phyloP scores from a whole-genome alignment of 2,888 invertebrate genomes.

The Pollenia griseotomentosa region DNA sequence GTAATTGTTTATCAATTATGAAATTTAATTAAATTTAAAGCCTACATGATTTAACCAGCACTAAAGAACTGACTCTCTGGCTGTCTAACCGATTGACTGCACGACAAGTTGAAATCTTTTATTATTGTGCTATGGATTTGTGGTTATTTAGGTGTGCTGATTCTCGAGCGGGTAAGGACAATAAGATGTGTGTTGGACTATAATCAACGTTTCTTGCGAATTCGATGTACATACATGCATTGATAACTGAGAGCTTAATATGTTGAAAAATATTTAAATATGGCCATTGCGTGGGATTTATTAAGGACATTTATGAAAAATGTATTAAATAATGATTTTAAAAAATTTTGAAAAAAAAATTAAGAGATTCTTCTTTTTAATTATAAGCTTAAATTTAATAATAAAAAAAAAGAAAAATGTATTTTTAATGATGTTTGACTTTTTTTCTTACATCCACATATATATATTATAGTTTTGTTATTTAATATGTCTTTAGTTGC shows the following conservation, averaged over 20 bases:
- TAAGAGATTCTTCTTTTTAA: too few species aligned
- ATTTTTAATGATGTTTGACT: too few species aligned
- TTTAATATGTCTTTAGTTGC: too few species aligned
- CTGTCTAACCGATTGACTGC: background rate
- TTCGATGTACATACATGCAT: background rate
- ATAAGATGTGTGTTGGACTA: background rate
- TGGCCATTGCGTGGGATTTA: background rate
- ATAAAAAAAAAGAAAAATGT: too few species aligned
- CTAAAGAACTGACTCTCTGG: slow-evolving; percentile 11
- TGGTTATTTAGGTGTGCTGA: slow-evolving; percentile 14
- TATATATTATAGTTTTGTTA: too few species aligned
- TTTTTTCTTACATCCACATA: too few species aligned
- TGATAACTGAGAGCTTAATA: slow-evolving; percentile 3
- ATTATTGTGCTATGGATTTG: slow-evolving; percentile 27
- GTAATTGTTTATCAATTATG: slow-evolving; percentile 66
- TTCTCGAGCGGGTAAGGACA: background rate
- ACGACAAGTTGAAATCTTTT: slow-evolving; percentile 34
- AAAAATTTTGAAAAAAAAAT: too few species aligned
- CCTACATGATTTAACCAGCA: slow-evolving; percentile 53
- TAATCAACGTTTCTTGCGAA: slow-evolving; percentile 2
- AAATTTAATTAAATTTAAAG: slow-evolving; percentile 64
- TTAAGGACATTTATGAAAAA: too few species aligned
- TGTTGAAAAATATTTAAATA: background rate
- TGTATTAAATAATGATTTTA: too few species aligned
- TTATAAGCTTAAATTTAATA: too few species aligned